These are phyloP conservation scores for Tenodera sinensis DNA, from an alignment of 2,888 invertebrate genomes.

Conservation along the genomic window DNA sequence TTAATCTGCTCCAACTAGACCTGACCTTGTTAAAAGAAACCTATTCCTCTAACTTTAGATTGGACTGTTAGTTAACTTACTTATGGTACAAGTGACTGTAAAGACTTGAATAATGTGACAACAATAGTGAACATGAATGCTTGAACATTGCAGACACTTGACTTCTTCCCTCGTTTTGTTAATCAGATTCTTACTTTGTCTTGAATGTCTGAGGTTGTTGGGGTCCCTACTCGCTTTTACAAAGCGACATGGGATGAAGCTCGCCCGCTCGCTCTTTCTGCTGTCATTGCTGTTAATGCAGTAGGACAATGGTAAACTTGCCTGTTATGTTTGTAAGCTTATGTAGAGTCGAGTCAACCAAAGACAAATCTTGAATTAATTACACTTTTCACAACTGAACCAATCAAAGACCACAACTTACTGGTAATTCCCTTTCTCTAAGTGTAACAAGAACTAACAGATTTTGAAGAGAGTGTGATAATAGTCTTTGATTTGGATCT, in stretches of 20 bases:
- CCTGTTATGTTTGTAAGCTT: conserved; percentile 31
- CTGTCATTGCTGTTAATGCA: background rate
- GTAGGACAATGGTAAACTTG: background rate
- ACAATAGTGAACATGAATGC: background rate
- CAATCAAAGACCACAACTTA: conserved; percentile 17
- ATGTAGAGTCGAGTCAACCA: conserved; percentile 21
- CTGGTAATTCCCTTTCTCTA: conserved; percentile 1
- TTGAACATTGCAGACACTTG: background rate
- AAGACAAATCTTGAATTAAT: conserved; percentile 20
- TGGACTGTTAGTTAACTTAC: background rate
- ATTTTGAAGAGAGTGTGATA: conserved; percentile 14
- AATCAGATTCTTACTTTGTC: background rate
- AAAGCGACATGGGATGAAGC: background rate
- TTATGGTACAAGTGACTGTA: background rate
- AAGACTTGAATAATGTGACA: background rate
- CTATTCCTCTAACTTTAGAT: background rate
- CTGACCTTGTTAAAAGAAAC: background rate
- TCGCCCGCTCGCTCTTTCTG: background rate
- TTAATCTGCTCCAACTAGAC: conserved; percentile 8
- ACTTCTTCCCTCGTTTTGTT: background rate
- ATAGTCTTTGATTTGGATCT: conserved; percentile 25
- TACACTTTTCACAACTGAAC: conserved; percentile 22
- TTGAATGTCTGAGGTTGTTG: background rate
- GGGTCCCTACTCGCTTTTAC: background rate
- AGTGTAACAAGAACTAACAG: conserved; percentile 6